Conservation (phyloP, 2,888 invertebrate genomes). For the Eurytoma adleriae region DNA sequence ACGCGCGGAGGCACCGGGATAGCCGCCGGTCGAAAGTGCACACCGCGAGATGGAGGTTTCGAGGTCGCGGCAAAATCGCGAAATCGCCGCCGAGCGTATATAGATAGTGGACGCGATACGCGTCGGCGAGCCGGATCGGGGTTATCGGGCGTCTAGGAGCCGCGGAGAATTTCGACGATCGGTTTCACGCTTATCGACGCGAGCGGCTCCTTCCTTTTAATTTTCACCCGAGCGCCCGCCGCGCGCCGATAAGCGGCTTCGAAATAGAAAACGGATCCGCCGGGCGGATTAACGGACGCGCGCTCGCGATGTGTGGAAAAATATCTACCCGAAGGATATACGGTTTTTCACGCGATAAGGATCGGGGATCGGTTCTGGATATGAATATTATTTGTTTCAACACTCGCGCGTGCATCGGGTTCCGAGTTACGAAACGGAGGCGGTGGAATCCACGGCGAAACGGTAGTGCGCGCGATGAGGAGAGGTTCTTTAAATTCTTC, state of each 20-base stretch:
- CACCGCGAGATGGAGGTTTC: conserved; percentile 42
- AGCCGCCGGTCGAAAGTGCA: conserved; percentile 16
- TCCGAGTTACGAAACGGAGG: neutral
- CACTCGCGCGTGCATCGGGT: neutral
- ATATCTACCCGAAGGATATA: no score
- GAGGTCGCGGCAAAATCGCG: conserved; percentile 32
- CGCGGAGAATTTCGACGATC: neutral
- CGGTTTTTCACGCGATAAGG: conserved; percentile 16
- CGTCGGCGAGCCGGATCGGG: no score
- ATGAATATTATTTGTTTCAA: conserved; percentile 40
- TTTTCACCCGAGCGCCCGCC: neutral
- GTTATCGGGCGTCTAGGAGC: conserved; percentile 6
- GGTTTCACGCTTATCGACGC: conserved; percentile 20
- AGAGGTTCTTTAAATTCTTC: no score
- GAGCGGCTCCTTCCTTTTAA: neutral
- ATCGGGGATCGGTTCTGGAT: conserved; percentile 16
- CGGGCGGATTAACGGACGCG: conserved; percentile 9
- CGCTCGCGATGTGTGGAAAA: neutral
- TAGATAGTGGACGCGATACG: conserved; percentile 37
- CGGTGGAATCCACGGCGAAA: no score
- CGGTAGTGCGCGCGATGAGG: no score
- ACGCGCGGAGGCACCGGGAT: neutral
- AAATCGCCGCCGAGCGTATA: conserved; percentile 31
- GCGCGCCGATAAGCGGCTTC: conserved; percentile 8
- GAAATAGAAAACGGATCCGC: conserved; percentile 29